phyloP scores from a whole-genome alignment of 2,113 vertebrate genomes.

The Callipepla squamata region DNA sequence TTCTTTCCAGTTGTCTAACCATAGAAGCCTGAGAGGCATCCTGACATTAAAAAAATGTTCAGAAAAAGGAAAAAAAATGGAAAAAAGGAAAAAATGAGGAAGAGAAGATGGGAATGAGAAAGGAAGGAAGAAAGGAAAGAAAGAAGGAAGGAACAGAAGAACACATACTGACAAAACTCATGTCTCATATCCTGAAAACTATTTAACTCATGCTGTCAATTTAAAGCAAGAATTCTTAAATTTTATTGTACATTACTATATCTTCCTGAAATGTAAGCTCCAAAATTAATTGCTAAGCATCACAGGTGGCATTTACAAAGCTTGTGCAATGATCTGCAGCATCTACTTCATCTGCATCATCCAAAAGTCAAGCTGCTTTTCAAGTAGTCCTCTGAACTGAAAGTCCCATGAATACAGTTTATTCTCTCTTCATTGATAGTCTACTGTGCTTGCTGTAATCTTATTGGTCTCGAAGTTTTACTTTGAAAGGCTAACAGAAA shows the following conservation, averaged over 20 bases:
- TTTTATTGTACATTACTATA: neutral
- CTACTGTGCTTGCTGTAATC: neutral
- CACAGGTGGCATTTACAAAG: neutral
- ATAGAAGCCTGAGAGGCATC: neutral
- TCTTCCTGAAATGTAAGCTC: neutral
- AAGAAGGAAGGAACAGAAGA: neutral
- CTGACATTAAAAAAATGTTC: neutral
- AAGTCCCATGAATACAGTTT: neutral
- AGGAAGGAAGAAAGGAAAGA: neutral
- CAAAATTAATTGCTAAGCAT: neutral
- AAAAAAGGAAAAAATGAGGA: neutral
- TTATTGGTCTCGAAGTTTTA: neutral
- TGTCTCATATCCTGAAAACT: neutral
- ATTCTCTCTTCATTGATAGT: neutral
- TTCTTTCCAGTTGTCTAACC: neutral
- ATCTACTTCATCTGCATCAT: neutral
- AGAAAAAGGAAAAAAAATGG: neutral
- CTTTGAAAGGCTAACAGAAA: neutral
- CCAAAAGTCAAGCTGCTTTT: constrained; percentile 20
- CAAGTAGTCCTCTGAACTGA: neutral
- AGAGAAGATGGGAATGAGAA: neutral
- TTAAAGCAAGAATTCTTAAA: neutral
- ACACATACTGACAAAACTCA: neutral
- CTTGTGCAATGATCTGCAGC: constrained; percentile 18
- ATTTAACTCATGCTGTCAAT: neutral